Evolutionary conservation across 1,140 invertebrate genomes (phyloP).

Genomic region (Zaprionus inermis): DNA sequence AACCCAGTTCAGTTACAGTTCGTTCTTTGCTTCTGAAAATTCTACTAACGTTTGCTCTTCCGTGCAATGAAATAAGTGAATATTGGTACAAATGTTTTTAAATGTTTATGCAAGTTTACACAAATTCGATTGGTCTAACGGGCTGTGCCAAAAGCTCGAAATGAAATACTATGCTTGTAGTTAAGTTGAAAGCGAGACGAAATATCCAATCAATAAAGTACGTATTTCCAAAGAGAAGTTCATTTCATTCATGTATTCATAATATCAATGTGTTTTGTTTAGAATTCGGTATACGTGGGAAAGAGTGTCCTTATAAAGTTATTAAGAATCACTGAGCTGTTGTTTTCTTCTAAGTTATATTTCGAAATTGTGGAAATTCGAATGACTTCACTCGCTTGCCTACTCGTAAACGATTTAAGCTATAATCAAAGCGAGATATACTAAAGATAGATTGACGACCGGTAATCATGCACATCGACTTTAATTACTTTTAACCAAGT

Average conservation of each 20-base stretch:
- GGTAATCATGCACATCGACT: conserved; percentile 9
- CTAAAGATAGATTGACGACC: conserved; percentile 1
- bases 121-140: not conserved
- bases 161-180: not conserved
- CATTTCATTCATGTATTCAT: not conserved
- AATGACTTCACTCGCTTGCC: not conserved
- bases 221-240: not conserved
- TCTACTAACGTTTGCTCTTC: conserved; percentile 23
- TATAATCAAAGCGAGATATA: not conserved
- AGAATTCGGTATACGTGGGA: not conserved
- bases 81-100: conserved; percentile 4
- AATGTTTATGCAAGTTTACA: not conserved
- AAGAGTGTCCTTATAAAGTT: not conserved
- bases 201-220: conserved; percentile 6
- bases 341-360: too few species aligned
- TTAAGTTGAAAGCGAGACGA: not conserved
- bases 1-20: conserved; percentile 3
- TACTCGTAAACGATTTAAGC: not conserved
- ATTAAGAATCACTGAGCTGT: too few species aligned
- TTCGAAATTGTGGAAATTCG: too few species aligned
- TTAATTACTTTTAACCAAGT: conserved; percentile 12
- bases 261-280: not conserved
- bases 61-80: conserved; percentile 2
- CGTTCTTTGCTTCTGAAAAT: conserved; percentile 4
- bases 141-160: not conserved